Base-by-base conservation (phyloP, 2,797 vertebrate genomes). In the Urophycis tenuis region DNA sequence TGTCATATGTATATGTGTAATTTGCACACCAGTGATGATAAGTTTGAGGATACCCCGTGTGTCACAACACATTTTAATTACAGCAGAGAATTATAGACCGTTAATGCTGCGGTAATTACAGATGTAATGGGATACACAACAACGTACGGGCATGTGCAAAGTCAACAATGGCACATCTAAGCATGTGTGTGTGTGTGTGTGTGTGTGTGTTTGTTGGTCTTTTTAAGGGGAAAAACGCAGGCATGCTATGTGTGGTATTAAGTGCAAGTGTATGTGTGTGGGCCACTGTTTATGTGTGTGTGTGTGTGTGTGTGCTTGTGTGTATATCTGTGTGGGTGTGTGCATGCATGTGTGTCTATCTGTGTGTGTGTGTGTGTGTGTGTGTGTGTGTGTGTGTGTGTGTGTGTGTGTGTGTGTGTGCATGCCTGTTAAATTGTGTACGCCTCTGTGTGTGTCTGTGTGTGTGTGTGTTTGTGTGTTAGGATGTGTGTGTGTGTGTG, bases 11-110 rank as follows among this genome's bases (percentile, higher is more conserved):
- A 87, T 87, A 76, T 86, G 84, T 87, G 77, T 85, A 83, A 88
- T 90, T 87, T 90, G 81, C 79, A 81, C 82, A 87, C 82, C 83
- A 81, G 79, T 87, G 80, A 87, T 87, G 85, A 89, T 85, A 90
- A 78, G 72, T 86, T 87, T 86, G 77, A 69, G 69, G 77, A 86
- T 74, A 85, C 86, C 80, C 80, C 78, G 60, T 33, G 67, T 87
- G 84, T 88, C 86, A 89, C 83, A 88, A 84, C 81, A 85, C 77
- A 82, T 85, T 64, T 85, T 88, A 84, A 86, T 83, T 80, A 77
- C 82, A 82, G 72, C 25, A 29, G 75, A 78, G 76, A 87, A 81
- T 86, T 85, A 83, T 83, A 76, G 76, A 45, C 74, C 78, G 81
- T 85, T 85, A 85, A 87, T 82, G 79, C 79, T 67, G 72, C 33